Evolutionary conservation across 2,113 vertebrate genomes (phyloP), one percentile per base, ranked within the genome.

Genomic region (Pan troglodytes): DNA sequence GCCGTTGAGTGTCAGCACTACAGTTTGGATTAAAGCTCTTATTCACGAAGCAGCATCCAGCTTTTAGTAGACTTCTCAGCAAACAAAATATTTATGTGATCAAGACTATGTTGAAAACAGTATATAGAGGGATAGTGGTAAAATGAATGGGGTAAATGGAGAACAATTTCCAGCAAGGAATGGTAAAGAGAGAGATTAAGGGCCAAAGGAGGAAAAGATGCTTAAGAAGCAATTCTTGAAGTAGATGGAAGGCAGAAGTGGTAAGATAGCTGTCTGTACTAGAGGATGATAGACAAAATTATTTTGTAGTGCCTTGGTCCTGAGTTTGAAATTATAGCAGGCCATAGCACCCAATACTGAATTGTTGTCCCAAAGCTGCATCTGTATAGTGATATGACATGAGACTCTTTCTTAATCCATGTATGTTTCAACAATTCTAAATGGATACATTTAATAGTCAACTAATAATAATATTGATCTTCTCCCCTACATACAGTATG

Each of bases 21-120:
- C 20, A 90, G 55, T 83, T 93, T 80, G 50, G 38, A 93, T 91
- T 89, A 79, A 82, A 92, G 78, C 38, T 83, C 64, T 89, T 82
- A 48, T 73, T 73, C 75, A 68, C 23, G 64, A 82, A 73, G 4
- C 57, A 35, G 8, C 23, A 50, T 40, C 25, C 25, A 81, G 38
- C 35, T 96, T 88, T 83, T 67, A 55, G 45, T 40, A 86, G 73
- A 48, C 12, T 83, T 89, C 23, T 89, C 73, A 73, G 35, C 25
- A 93, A 88, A 86, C 16, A 72, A 84, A 92, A 85, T 86, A 91
- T 76, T 93, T 72, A 80, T 64, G 30, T 35, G 61, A 86, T 59
- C 13, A 64, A 90, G 13, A 11, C 23, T 16, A 78, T 52, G 50
- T 52, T 78, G 48, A 95, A 90, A 88, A 59, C 27, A 8, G 12